Evolutionary conservation across 2,113 vertebrate genomes (phyloP).

Genomic region (Eubucco bourcierii): DNA sequence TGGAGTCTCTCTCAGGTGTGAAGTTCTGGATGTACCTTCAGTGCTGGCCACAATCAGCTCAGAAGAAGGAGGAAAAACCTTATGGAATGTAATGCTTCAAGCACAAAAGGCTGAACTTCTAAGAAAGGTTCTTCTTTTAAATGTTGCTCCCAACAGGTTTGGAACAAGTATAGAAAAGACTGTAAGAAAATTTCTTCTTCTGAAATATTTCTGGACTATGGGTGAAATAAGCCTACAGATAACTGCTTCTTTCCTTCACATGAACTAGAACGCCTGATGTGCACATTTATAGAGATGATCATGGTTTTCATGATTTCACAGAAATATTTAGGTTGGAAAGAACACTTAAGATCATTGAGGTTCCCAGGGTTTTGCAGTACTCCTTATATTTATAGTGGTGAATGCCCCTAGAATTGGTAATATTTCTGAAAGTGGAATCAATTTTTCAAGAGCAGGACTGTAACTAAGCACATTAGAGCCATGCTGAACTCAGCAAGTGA

Average conservation of each 20-base stretch:
- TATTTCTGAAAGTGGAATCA: constrained; percentile 48
- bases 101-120: neutral
- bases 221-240: neutral
- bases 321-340: constrained; percentile 8
- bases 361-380: neutral
- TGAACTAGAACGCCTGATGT: neutral
- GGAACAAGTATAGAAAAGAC: neutral
- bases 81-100: neutral
- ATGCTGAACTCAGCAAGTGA: constrained; percentile 48
- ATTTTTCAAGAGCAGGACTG: constrained; percentile 51
- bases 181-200: neutral
- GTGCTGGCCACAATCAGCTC: neutral
- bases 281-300: neutral
- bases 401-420: constrained; percentile 9
- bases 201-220: neutral
- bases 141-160: neutral
- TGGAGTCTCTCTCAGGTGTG: neutral
- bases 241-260: neutral
- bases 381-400: neutral
- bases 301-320: neutral
- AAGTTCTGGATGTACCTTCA: neutral
- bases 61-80: neutral
- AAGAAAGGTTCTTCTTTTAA: neutral
- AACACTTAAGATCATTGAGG: neutral
- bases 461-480: constrained; percentile 51